Percentiles rank a stretch among this genome's conserved stretches.
Conservation (phyloP, 2,888 invertebrate species). For the Drosophila robusta region DNA sequence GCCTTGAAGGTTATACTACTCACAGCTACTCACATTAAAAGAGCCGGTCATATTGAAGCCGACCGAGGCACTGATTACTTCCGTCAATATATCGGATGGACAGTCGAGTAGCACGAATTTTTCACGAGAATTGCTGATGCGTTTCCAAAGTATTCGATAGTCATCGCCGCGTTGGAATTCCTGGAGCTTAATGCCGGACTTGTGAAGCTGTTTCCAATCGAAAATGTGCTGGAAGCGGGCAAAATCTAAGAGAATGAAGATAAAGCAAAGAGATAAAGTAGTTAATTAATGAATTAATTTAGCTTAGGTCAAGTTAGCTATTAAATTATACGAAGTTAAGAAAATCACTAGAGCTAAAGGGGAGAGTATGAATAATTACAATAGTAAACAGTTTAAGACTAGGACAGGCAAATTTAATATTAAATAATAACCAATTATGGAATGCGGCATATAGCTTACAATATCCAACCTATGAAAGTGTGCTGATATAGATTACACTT, state of each 20-base stretch:
- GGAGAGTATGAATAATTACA: too few relatives aligned
- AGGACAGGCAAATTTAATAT: too few relatives aligned
- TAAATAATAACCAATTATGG: too few relatives aligned
- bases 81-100: conserved; percentile 88
- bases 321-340: too few relatives aligned
- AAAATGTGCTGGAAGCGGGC: conserved; percentile 91
- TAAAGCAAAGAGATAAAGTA: not conserved
- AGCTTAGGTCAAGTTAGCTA: not conserved
- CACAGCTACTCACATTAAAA: conserved; percentile 76
- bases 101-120: conserved; percentile 92
- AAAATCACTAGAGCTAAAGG: too few relatives aligned
- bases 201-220: conserved; percentile 88
- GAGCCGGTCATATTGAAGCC: conserved; percentile 83
- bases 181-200: conserved; percentile 89
- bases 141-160: conserved; percentile 83
- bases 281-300: not conserved
- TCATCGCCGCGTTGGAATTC: conserved; percentile 86
- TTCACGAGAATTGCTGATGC: conserved; percentile 89
- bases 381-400: too few relatives aligned
- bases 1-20: too few relatives aligned
- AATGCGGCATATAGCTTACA: too few relatives aligned
- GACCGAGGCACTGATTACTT: conserved; percentile 86
- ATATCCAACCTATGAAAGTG: too few relatives aligned
- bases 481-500: too few relatives aligned
- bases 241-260: conserved; percentile 82